Evolutionary conservation across 35 echinoderm and acorn worm species (phyloP), one percentile per base, ranked within the genome.

Genomic region (Lytechinus pictus): DNA sequence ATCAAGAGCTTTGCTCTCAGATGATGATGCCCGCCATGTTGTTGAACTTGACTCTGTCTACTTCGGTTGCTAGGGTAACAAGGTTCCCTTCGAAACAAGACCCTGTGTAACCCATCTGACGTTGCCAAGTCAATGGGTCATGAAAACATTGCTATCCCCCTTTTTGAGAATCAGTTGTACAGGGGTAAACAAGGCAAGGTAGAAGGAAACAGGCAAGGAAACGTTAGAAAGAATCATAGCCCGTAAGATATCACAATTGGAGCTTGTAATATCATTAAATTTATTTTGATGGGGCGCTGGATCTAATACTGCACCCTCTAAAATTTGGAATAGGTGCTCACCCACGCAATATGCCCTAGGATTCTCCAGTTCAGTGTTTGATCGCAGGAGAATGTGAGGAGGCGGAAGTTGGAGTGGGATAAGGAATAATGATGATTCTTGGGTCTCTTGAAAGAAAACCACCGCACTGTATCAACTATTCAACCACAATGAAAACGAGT

Each of bases 111-210:
- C 16, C n/a, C 66, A 79, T 79, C 66, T 16, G 19, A 79, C 66
- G 66, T 79, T 79, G 66, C 66, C 88, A 90, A 90, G 29, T 54
- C 88, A 90, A 90, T 90, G 88, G 88, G 88, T 90, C 88, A 90
- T 90, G 88, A 90, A 90, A 90, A 90, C 29, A 90, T 33, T 0
- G 11, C 28, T 12, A 8, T 90, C 52, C 88, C 87, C 7, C 13
- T 89, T 19, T 90, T 54, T 44, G 24, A 12, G 88, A 90, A 90
- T 90, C 52, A 33, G 88, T 79, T 79, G 14, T 71, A 6, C 16
- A 12, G 87, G 13, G 52, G 87, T 10, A 44, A 90, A 90, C 16
- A 19, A 8, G 33, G 33, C 33, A 44, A 44, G 33, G 33, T 44
- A 44, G 33, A 44, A 44, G 33, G 33, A 51, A 10, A 58, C 28